Evolutionary conservation across 2,113 vertebrate species (phyloP).

Genomic region (Eupsittula cactorum): DNA sequence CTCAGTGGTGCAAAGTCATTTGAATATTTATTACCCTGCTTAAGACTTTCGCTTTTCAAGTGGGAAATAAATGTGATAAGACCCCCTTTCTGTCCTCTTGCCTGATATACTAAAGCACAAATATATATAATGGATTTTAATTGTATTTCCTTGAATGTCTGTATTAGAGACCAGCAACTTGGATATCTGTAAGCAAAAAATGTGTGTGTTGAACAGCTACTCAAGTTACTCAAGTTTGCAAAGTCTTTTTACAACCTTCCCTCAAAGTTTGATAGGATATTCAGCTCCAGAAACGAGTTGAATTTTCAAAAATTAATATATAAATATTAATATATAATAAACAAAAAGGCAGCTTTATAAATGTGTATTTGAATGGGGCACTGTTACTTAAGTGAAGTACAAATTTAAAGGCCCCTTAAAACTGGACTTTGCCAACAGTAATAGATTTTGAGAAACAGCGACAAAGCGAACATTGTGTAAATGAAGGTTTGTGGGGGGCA

Average conservation of each 20-base stretch:
- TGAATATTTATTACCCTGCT: conserved; percentile 69
- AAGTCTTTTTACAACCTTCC: neutral
- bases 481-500: conserved; percentile 46
- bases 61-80: conserved; percentile 71
- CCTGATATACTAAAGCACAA: conserved; percentile 30
- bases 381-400: conserved; percentile 46
- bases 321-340: conserved; percentile 41
- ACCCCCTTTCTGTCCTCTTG: conserved; percentile 48
- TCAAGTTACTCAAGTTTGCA: neutral
- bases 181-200: conserved; percentile 25
- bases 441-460: conserved; percentile 48
- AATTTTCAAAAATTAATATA: conserved; percentile 57
- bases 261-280: conserved; percentile 1
- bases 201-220: neutral
- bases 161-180: conserved; percentile 5
- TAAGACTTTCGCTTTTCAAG: conserved; percentile 71
- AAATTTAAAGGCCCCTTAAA: conserved; percentile 49
- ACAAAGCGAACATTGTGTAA: conserved; percentile 67
- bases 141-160: conserved; percentile 63
- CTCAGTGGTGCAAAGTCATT: conserved; percentile 68
- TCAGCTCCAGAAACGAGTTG: conserved; percentile 19
- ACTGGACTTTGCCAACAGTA: conserved; percentile 40
- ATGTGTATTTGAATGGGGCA: conserved; percentile 32
- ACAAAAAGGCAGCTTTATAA: conserved; percentile 51
- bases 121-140: conserved; percentile 53